Percentiles rank a stretch among this genome's conserved stretches.
Evolutionary conservation across 2,888 invertebrate genomes (phyloP).

Genomic region (Vandiemenella viatica): DNA sequence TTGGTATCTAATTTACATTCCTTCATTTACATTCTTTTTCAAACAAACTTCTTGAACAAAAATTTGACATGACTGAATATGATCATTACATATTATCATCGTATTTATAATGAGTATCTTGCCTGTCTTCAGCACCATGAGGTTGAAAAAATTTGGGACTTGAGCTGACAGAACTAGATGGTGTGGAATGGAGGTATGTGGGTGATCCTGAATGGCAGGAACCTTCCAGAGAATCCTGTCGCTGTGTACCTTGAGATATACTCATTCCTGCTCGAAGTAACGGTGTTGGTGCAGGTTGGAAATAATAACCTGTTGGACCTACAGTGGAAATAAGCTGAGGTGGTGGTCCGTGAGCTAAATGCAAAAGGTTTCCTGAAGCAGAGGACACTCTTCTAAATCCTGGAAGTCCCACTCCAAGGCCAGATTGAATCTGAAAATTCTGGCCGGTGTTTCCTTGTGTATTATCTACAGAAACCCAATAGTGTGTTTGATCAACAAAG

Average conservation of each 20-base stretch:
- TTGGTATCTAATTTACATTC: no score
- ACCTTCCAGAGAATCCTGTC: background rate
- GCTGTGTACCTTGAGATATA: background rate
- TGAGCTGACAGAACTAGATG: background rate
- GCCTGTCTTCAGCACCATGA: no score
- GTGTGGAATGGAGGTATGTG: background rate
- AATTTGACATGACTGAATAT: no score
- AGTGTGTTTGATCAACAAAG: no score
- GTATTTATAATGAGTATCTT: no score
- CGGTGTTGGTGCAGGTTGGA: constrained; percentile 15
- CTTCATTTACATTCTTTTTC: no score
- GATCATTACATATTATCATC: no score
- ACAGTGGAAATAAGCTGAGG: constrained; percentile 3
- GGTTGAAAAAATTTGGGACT: background rate
- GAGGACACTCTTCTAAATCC: constrained; percentile 12
- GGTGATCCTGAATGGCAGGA: background rate
- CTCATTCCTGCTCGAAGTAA: constrained; percentile 14
- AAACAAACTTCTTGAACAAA: no score
- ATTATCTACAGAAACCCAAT: no score
- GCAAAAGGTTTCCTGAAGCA: constrained; percentile 7
- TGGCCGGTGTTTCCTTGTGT: no score
- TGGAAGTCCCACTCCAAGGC: constrained; percentile 7
- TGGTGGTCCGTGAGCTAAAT: constrained; percentile 7
- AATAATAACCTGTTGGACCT: constrained; percentile 12
- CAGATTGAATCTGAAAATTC: background rate